These are phyloP conservation scores for Trinorchestia longiramus DNA, from an alignment of 1,140 invertebrate species.

Conservation along the genomic window DNA sequence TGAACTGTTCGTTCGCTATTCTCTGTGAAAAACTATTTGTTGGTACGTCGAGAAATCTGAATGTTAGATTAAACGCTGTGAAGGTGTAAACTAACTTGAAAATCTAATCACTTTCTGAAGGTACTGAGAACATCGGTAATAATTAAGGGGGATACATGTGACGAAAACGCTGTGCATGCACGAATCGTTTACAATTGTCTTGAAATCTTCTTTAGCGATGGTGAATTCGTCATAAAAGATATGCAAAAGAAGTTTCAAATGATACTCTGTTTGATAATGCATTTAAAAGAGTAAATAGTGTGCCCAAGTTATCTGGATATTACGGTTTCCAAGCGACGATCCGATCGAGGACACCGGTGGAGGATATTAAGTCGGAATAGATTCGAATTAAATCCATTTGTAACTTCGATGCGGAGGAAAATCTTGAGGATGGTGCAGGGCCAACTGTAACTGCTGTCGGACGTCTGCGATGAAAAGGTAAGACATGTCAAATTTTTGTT, in stretches of 20 bases:
- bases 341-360: neutral
- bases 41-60: neutral
- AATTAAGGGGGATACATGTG: neutral
- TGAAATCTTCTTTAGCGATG: neutral
- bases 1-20: neutral
- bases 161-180: neutral
- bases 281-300: neutral
- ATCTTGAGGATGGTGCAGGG: neutral
- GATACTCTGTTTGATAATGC: neutral
- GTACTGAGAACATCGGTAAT: neutral
- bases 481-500: neutral
- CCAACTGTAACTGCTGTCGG: neutral
- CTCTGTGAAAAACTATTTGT: neutral
- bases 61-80: neutral
- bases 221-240: neutral
- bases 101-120: neutral
- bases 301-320: neutral
- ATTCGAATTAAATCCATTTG: neutral
- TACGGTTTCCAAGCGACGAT: neutral
- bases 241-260: neutral
- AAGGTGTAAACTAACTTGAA: neutral
- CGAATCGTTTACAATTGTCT: neutral
- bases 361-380: neutral
- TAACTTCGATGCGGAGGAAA: neutral
- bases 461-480: neutral